A percentile compares a stretch with the other conserved stretches of the same genome.
These are phyloP conservation scores for Clarias platycephalus DNA, from an alignment of 2,797 vertebrate species.

Conservation along the genomic window DNA sequence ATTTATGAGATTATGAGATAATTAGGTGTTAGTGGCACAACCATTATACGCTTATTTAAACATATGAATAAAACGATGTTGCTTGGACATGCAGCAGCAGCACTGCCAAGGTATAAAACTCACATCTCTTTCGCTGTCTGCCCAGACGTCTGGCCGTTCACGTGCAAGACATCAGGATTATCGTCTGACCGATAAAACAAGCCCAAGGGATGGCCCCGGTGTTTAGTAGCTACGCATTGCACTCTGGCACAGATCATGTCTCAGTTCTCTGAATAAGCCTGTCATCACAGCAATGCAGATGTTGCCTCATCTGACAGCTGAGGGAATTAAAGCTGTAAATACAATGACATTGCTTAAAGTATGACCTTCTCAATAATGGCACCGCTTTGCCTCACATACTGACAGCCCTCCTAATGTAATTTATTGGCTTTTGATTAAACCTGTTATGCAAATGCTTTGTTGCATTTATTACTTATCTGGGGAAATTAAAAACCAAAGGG, in stretches of 20 bases:
- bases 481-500: conserved; percentile 24
- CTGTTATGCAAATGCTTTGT: conserved; percentile 16
- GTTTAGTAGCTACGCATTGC: conserved; percentile 34
- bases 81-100: background rate
- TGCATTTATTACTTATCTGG: conserved; percentile 29
- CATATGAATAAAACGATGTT: conserved; percentile 3
- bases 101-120: background rate
- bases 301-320: conserved; percentile 29
- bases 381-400: background rate
- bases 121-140: background rate
- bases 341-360: conserved; percentile 15
- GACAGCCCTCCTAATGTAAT: conserved; percentile 18
- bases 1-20: conserved; percentile 10
- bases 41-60: background rate
- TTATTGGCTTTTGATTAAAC: conserved; percentile 23
- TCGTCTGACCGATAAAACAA: conserved; percentile 11
- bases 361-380: conserved; percentile 5
- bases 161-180: background rate
- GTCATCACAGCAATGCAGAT: conserved; percentile 18
- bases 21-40: background rate
- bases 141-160: background rate
- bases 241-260: conserved; percentile 44
- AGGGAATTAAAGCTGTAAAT: conserved; percentile 42
- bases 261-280: conserved; percentile 39
- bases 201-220: background rate